Evolutionary conservation across 2,797 vertebrate genomes (phyloP).

Genomic region (Alcedo atthis): DNA sequence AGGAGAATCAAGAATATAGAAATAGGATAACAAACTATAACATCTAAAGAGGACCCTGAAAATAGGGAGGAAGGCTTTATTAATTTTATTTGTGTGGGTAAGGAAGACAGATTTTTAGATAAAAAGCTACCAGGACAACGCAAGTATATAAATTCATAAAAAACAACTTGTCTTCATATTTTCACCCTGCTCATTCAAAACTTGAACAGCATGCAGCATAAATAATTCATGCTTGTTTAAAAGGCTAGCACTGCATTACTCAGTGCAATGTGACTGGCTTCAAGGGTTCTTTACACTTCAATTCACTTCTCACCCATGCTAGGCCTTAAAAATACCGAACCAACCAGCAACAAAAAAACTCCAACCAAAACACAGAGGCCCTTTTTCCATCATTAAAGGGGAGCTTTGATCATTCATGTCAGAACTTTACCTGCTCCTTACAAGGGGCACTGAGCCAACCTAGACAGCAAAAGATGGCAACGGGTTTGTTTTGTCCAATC

Average conservation of each 20-base stretch:
- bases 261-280: conserved; percentile 50
- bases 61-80: neutral
- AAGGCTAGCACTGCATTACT: conserved; percentile 59
- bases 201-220: conserved; percentile 39
- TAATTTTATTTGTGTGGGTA: conserved; percentile 17
- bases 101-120: conserved; percentile 42
- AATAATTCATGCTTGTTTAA: conserved; percentile 61
- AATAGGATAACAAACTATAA: neutral
- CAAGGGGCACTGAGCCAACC: neutral
- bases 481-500: neutral
- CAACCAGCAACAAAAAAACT: neutral
- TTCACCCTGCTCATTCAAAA: conserved; percentile 38
- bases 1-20: neutral
- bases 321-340: neutral
- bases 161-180: conserved; percentile 55
- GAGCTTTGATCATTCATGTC: neutral
- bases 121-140: conserved; percentile 47
- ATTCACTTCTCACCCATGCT: conserved; percentile 36
- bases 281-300: conserved; percentile 54
- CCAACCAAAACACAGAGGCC: neutral
- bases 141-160: conserved; percentile 40
- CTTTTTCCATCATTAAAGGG: neutral
- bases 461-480: neutral
- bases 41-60: neutral
- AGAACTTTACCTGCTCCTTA: conserved; percentile 23